phyloP scores from a whole-genome alignment of 2,113 vertebrate species.

The Perca schrenkii region DNA sequence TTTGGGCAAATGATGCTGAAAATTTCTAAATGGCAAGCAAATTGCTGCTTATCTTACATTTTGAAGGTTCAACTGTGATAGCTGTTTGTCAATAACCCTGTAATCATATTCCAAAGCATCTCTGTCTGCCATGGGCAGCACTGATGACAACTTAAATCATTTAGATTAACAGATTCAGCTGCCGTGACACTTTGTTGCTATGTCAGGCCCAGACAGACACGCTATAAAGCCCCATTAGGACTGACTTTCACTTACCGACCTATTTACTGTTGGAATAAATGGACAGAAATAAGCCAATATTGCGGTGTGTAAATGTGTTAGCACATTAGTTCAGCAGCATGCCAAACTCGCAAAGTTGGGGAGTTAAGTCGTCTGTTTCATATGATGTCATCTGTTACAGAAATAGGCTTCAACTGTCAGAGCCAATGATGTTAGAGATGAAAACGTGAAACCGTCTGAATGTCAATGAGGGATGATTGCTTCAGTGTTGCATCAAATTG shows the following conservation, averaged over 20 bases:
- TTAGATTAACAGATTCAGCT: conserved; percentile 40
- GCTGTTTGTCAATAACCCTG: conserved; percentile 17
- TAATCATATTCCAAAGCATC: conserved; percentile 39
- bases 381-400: conserved; percentile 65
- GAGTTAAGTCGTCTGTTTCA: conserved; percentile 61
- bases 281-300: conserved; percentile 24
- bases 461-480: conserved; percentile 77
- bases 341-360: conserved; percentile 24
- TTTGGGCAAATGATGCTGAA: conserved; percentile 24
- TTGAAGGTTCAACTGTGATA: conserved; percentile 14
- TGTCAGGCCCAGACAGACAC: conserved; percentile 15
- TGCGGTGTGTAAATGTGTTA: conserved; percentile 26
- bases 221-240: conserved; percentile 28
- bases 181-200: conserved; percentile 2
- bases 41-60: conserved; percentile 20
- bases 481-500: conserved; percentile 77
- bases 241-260: conserved; percentile 10
- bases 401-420: conserved; percentile 70
- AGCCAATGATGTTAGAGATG: conserved; percentile 62
- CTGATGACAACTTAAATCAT: conserved; percentile 45
- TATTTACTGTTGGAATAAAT: conserved; percentile 43
- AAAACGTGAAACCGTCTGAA: conserved; percentile 64
- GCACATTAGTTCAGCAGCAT: conserved; percentile 14
- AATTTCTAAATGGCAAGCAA: not conserved
- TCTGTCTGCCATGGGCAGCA: not conserved